Conservation (phyloP, 2,113 vertebrate genomes). For the Nansenia antarctica region DNA sequence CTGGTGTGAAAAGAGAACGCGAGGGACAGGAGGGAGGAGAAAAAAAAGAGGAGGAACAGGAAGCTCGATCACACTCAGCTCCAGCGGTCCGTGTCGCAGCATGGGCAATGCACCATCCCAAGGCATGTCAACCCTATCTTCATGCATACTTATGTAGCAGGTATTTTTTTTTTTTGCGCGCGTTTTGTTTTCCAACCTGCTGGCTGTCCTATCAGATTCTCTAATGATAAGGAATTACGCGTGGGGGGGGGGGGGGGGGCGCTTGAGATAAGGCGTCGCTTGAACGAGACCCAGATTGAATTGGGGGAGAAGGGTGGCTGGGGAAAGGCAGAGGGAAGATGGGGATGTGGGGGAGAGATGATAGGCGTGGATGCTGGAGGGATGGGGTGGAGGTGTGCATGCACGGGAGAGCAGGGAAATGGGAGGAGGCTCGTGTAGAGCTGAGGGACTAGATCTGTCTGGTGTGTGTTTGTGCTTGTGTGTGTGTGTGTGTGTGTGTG, state of each 20-base stretch:
- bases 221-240: slow-evolving; percentile 43
- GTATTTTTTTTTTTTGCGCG: slow-evolving; percentile 39
- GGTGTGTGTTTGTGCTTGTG: too few relatives aligned
- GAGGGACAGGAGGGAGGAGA: slow-evolving; percentile 54
- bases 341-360: slow-evolving; percentile 15
- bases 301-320: slow-evolving; percentile 23
- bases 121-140: slow-evolving; percentile 76
- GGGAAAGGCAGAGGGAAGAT: slow-evolving; percentile 27
- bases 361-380: slow-evolving; percentile 13
- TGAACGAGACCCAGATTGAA: slow-evolving; percentile 39
- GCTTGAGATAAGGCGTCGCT: slow-evolving; percentile 38
- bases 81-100: slow-evolving; percentile 75
- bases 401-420: slow-evolving; percentile 16
- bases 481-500: slow-evolving; percentile 46
- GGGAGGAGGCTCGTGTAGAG: slow-evolving; percentile 21
- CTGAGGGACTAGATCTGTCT: slow-evolving; percentile 20
- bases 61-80: slow-evolving; percentile 74
- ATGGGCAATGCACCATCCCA: slow-evolving; percentile 86
- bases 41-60: slow-evolving; percentile 68
- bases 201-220: slow-evolving; percentile 49
- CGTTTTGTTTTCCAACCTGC: slow-evolving; percentile 38
- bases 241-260: slow-evolving; percentile 46
- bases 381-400: slow-evolving; percentile 42
- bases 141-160: slow-evolving; percentile 61
- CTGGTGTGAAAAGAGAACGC: slow-evolving; percentile 58